A percentile compares a stretch with the other conserved stretches of the same genome.
phyloP scores from a whole-genome alignment of 2,888 invertebrate species.

The Caenorhabditis uteleia region DNA sequence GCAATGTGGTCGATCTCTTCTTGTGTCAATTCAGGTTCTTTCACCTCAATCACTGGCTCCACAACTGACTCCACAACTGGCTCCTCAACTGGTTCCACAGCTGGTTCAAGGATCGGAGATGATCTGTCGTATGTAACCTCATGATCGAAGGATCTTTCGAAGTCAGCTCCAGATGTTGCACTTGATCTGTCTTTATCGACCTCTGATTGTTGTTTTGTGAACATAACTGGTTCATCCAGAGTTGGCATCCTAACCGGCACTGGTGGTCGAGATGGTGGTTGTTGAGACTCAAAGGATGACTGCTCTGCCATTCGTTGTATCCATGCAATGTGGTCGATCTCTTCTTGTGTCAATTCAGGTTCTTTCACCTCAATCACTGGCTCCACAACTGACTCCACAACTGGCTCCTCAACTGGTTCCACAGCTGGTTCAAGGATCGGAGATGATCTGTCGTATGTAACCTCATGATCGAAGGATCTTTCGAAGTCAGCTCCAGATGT shows the following conservation, averaged over 20 bases:
- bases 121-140: background rate
- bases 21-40: background rate
- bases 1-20: constrained; percentile 6
- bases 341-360: constrained; percentile 10
- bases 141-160: background rate
- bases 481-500: constrained; percentile 25
- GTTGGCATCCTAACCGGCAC: background rate
- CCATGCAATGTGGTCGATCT: constrained; percentile 24
- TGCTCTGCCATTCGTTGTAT: constrained; percentile 16
- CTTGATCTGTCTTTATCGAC: background rate
- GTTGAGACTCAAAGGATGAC: constrained; percentile 2
- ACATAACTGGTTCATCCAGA: too few species aligned
- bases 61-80: background rate
- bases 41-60: background rate
- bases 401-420: background rate
- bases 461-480: constrained; percentile 8
- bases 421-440: background rate
- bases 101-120: background rate
- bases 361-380: background rate
- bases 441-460: background rate
- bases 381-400: background rate
- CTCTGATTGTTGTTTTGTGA: background rate
- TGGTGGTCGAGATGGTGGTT: background rate
- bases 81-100: background rate
- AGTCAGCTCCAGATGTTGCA: constrained; percentile 9